Evolutionary conservation across 2,113 vertebrate genomes (phyloP), one percentile per base, ranked within the genome.

Genomic region (Hipposideros armiger): DNA sequence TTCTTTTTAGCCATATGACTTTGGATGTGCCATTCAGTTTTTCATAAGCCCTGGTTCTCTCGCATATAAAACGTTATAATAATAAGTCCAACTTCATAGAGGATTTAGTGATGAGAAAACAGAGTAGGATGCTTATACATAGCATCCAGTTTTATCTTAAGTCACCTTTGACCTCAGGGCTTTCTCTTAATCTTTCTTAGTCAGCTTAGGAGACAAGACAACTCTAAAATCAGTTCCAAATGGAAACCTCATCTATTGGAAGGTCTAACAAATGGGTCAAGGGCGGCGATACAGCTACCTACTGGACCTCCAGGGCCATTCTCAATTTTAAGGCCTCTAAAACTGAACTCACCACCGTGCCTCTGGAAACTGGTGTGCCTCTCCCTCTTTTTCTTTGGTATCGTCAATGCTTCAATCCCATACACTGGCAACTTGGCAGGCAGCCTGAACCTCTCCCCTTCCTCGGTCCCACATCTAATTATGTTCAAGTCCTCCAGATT

Each of bases 371-470:
- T 36, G 20, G 22, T 1, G 10, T 40, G 19, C 28, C 60, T 42
- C n/a, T 87, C 72, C 84, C 56, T 11, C 47, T 50, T 9, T 50
- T 50, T 50, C 13, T 13, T 11, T 26, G 54, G 26, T 74, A 77
- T 92, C 62, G 87, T 73, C 84, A 64, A 76, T 0, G 16, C 82
- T 93, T 95, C 82, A 64, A 40, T 85, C 94, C 78, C 47, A 62
- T 47, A 8, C 42, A 73, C 90, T 94, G 77, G 80, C 77, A 91
- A n/a, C 67, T 73, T 95, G 94, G 95, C 95, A 82, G 81, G 40
- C 42, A 87, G 86, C 81, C 81, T n/a, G 72, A 86, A 58, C 66
- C 87, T 86, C 95, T 95, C 92, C 90, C 76, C 78, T 93, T 96
- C 87, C 94, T 96, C 54, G 36, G 32, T 56, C 50, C 40, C 7